Base-by-base conservation (phyloP, 2,797 vertebrate species). In the Myripristis jacobus region DNA sequence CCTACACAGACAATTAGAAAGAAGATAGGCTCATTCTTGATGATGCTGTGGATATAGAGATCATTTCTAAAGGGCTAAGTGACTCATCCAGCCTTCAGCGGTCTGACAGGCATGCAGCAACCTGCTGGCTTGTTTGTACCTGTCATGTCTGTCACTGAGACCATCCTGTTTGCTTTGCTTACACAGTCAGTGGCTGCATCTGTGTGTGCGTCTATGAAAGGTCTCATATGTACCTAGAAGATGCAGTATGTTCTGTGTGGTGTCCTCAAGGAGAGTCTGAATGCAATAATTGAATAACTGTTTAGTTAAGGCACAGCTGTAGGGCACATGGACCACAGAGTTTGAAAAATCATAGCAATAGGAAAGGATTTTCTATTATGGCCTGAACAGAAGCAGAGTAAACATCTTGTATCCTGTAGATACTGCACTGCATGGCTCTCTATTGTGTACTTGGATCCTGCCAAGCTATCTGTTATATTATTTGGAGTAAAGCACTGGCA, bases 81-180 rank as follows among this genome's bases (percentile, higher is more conserved):
- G 79, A 88, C 66, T 88, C 87, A 86, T 82, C 61, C 63, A 68
- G 53, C 67, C 70, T 64, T 84, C 77, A 78, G 61, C 79, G 58
- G 36, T 64, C 70, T 69, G 31, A 63, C 58, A 80, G 86, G 84
- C 85, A 87, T 62, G 19, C 74, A 62, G 66, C 75, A 81, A 75
- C 25, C 68, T 51, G 66, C 66, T 70, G 50, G 65, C 85, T 82
- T 81, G 75, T 91, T 92, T 91, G 84, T 90, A 90, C 65, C 75
- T 88, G 82, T 86, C 84, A 87, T 74, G 81, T 82, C 82, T 89
- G 83, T 84, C 87, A 88, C 75, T 47, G 76, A 85, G 74, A 86
- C 75, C 54, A 81, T 80, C 76, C 56, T 46, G 34, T 58, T 52
- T 60, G 58, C 80, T 70, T 72, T 68, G 57, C 70, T 76, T 55